Base-by-base conservation (phyloP, 30 jellyfish, hydroid and myxozoan genomes). In the Cassiopea xamachana region DNA sequence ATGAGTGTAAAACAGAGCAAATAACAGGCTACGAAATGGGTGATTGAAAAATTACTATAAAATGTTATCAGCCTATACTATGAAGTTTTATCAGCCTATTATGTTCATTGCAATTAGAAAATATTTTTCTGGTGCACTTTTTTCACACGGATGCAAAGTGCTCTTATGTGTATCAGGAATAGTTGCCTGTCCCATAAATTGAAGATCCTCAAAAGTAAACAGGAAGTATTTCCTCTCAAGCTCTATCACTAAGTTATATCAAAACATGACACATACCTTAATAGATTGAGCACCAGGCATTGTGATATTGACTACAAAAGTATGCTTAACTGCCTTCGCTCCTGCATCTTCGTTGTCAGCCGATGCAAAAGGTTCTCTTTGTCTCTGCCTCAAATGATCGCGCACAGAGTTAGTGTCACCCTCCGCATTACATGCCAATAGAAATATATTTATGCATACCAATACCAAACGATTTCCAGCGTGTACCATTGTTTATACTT, bases 271-370 rank as follows among this genome's bases (percentile, higher is more conserved):
- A 69, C 73, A 2, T 49, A 85, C 93, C 93, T 85, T 85, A 3
- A 18, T 18, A 10, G 93, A 83, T 12, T 55, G 87, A 16, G 93
- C 86, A 13, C 93, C 93, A 5, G 93, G 93, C 93, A 85, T 85
- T 59, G 47, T 73, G 18, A 85, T 61, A 73, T 60, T 86, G 17
- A 85, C 51, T 48, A 75, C 15, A 73, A 47, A 71, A 71, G 18
- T 43, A 18, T 71, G 0, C 55, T 19, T 71, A 7, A 14, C n/a
- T 6, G n/a, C 6, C 2, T 43, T 71, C 18, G 50, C 80, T 27
- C 80, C 51, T 71, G 6, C 80, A 71, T 27, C 43, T 64, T 17
- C 43, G 74, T 2, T 64, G 27, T 0, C 15, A 14, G 0, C 27
- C n/a, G 18, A 0, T 18, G 14, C 80, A 16, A 71, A 8, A 1